Evolutionary conservation across 2,797 vertebrate genomes (phyloP), one percentile per base, ranked within the genome.

Genomic region (Gouania willdenowi): DNA sequence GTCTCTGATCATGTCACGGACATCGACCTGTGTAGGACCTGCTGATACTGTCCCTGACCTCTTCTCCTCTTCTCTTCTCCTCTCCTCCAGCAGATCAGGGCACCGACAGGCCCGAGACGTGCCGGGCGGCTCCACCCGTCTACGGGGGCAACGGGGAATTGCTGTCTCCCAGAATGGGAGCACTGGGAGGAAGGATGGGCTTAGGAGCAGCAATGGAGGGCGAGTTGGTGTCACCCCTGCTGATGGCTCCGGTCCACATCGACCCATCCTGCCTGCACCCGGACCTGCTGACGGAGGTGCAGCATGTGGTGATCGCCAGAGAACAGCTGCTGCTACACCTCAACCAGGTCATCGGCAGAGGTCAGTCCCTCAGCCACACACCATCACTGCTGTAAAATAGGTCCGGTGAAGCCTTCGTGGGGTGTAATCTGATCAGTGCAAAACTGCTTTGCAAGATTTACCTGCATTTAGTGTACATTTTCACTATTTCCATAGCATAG

Each of bases 321-420:
- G 92, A 94, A 20, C 89, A 91, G 64, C 91, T 98, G 64, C 91
- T 97, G 25, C 88, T 98, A 22, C 95, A 98, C 76, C 89, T 97
- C 66, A 92, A 80, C 38, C 91, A 96, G 87, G 87, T 98, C 55
- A 98, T 98, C 55, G 96, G 96, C 81, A 90, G 95, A 93, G 96
- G 95, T 95, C 76, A 71, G 11, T 12, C 25, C 12, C 25, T 26
- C 6, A 6, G 11, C 2, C 24, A 11, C 13, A 14, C 13, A 14
- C 13, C n/a, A n/a, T 10, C 10, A 1, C 10, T 10, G 10, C 10
- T 10, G 10, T 10, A 10, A 10, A 10, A n/a, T n/a, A n/a, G n/a
- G n/a, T n/a, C n/a, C n/a, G n/a, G n/a, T n/a, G n/a, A n/a, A n/a
- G n/a, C n/a, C n/a, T n/a, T n/a, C n/a, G n/a, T n/a, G n/a, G n/a